Evolutionary conservation across 2,888 invertebrate species (phyloP).

Genomic region (Trisateles emortualis): DNA sequence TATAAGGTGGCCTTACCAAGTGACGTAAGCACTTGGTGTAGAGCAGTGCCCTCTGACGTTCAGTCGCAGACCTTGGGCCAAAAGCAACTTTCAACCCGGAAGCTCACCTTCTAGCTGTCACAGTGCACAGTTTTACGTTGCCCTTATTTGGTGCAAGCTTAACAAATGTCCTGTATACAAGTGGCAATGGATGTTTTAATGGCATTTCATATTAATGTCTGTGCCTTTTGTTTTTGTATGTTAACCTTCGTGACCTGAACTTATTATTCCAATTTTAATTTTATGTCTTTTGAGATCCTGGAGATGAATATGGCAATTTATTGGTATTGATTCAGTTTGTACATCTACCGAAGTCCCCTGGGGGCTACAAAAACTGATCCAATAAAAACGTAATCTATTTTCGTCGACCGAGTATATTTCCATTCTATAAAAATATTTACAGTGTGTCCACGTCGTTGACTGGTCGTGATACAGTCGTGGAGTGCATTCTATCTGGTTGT

Average conservation of each 20-base stretch:
- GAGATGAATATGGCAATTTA: not conserved
- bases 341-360: not conserved
- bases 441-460: slow-evolving; percentile 18
- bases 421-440: slow-evolving; percentile 37
- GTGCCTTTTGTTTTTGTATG: slow-evolving; percentile 32
- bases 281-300: not conserved
- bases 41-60: slow-evolving; percentile 66
- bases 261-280: slow-evolving; percentile 8
- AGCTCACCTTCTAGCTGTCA: slow-evolving; percentile 59
- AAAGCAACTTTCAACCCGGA: slow-evolving; percentile 82
- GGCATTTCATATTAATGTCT: slow-evolving; percentile 38
- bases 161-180: slow-evolving; percentile 41
- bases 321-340: not conserved
- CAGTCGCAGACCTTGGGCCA: slow-evolving; percentile 67
- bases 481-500: slow-evolving; percentile 32
- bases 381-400: slow-evolving; percentile 32
- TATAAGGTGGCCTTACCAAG: slow-evolving; percentile 35
- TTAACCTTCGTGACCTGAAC: slow-evolving; percentile 39
- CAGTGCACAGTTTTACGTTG: slow-evolving; percentile 52
- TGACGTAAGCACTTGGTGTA: slow-evolving; percentile 62
- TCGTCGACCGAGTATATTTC: slow-evolving; percentile 29
- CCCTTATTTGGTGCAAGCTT: slow-evolving; percentile 56
- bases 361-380: slow-evolving; percentile 11
- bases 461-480: slow-evolving; percentile 20
- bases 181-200: slow-evolving; percentile 46